Evolutionary conservation across 37 sponge, comb jelly and placozoan genomes (phyloP).

Genomic region (Diacarnus erythraeanus): DNA sequence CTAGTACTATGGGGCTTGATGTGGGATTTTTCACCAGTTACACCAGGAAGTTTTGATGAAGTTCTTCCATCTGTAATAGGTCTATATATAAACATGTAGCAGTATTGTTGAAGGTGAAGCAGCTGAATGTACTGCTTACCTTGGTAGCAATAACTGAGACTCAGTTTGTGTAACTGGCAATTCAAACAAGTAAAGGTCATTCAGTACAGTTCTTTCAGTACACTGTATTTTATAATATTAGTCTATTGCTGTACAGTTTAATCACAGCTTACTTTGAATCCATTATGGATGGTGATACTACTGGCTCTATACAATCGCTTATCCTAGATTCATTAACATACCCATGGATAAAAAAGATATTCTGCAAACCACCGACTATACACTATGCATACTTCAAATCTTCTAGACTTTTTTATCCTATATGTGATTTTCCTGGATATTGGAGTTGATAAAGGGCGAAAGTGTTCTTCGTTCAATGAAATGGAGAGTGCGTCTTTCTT

Average conservation of each 20-base stretch:
- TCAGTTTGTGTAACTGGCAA: neutral
- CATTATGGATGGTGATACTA: conserved; percentile 14
- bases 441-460: conserved; percentile 63
- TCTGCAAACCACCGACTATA: no score
- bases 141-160: neutral
- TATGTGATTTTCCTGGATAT: conserved; percentile 20
- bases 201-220: neutral
- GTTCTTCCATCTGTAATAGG: neutral
- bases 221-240: neutral
- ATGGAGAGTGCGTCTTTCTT: neutral
- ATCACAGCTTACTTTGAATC: neutral
- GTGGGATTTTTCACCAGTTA: no score
- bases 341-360: no score
- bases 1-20: no score
- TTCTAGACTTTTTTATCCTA: conserved; percentile 33
- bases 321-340: conserved; percentile 7
- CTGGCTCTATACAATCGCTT: conserved; percentile 25
- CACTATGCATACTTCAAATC: conserved; percentile 29
- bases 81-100: neutral
- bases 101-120: neutral
- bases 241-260: neutral
- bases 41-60: neutral
- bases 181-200: neutral
- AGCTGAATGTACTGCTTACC: neutral
- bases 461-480: neutral